Conservation (phyloP, 2,888 invertebrate species). For the Eupeodes luniger region DNA sequence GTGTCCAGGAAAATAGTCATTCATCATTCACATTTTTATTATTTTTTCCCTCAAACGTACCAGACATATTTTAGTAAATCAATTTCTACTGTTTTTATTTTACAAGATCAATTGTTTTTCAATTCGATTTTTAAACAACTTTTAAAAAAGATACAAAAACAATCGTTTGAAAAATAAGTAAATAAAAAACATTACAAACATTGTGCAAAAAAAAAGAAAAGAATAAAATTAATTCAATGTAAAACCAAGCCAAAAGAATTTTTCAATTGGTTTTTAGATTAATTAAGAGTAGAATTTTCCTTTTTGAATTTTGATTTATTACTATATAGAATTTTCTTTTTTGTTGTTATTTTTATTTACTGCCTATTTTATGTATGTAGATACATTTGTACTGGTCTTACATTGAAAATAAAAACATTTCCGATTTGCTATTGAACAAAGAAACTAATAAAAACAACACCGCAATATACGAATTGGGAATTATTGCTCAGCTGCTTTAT, state of each 20-base stretch:
- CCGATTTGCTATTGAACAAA: slow-evolving; percentile 4
- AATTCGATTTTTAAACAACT: no score
- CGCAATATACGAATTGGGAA: background rate
- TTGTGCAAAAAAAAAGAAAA: background rate
- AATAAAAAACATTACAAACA: background rate
- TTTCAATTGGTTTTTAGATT: slow-evolving; percentile 38
- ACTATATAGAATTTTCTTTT: background rate
- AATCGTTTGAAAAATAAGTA: background rate
- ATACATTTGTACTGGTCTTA: background rate
- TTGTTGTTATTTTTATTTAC: background rate
- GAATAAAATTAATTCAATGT: slow-evolving; percentile 9
- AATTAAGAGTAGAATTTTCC: slow-evolving; percentile 31
- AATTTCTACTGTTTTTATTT: no score
- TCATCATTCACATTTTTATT: no score
- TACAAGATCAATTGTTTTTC: no score
- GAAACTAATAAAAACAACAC: slow-evolving; percentile 38
- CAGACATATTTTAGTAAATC: no score
- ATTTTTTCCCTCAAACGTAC: no score
- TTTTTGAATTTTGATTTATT: slow-evolving; percentile 51
- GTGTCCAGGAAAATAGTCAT: no score
- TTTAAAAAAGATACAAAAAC: no score
- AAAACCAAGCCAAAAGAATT: slow-evolving; percentile 1
- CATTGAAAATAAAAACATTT: slow-evolving; percentile 12
- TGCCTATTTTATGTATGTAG: no score
- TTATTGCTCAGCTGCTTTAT: slow-evolving; percentile 6